Percentiles rank a stretch among this genome's conserved stretches.
phyloP scores from a whole-genome alignment of 2,113 vertebrate species.

The Delphinapterus leucas region DNA sequence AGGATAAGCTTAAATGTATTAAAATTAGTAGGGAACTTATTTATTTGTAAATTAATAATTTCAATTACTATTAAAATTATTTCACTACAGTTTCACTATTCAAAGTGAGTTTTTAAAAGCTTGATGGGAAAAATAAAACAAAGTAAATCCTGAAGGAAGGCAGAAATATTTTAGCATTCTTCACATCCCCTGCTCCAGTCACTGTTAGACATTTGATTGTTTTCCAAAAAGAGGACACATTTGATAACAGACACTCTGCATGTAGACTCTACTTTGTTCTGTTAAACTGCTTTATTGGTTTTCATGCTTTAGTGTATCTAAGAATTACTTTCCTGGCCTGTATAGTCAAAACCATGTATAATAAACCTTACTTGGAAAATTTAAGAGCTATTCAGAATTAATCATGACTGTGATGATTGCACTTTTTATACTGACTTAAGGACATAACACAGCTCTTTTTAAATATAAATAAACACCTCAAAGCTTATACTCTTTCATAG shows the following conservation, averaged over 20 bases:
- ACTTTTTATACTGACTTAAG: neutral
- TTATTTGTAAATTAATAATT: neutral
- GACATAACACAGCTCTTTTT: neutral
- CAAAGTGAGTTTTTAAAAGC: neutral
- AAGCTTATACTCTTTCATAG: neutral
- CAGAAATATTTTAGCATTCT: neutral
- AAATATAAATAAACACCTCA: neutral
- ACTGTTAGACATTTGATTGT: neutral
- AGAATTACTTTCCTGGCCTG: neutral
- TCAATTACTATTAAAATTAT: too few relatives aligned
- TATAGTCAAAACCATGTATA: neutral
- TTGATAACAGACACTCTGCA: neutral
- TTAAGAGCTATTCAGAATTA: neutral
- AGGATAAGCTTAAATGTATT: neutral
- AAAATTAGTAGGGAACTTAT: neutral
- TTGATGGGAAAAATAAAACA: neutral
- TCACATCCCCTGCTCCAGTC: neutral
- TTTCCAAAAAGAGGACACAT: neutral
- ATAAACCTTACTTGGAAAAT: neutral
- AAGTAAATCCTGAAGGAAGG: neutral
- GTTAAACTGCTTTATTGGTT: neutral
- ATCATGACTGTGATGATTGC: neutral
- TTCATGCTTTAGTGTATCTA: neutral
- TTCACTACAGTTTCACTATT: neutral
- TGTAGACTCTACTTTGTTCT: neutral